Percentiles rank a stretch among this genome's conserved stretches.
Conservation (phyloP, 2,113 vertebrate genomes). For the Hydrolagus affinis region DNA sequence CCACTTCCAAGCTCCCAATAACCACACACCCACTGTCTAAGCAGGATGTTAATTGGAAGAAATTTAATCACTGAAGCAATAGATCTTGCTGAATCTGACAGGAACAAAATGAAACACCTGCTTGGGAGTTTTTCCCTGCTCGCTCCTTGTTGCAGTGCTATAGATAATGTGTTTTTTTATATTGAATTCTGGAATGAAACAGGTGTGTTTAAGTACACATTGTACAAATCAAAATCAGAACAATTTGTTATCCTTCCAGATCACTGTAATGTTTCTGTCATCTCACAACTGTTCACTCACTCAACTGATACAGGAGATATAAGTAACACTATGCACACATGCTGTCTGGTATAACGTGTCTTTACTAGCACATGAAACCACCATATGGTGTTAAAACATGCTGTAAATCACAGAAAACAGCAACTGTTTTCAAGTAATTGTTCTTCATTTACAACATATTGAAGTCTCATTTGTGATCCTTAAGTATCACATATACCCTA, state of each 20-base stretch:
- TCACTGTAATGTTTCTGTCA: conserved; percentile 28
- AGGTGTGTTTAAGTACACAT: conserved; percentile 12
- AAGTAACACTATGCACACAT: neutral
- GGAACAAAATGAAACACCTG: conserved; percentile 30
- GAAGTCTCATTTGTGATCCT: too few relatives aligned
- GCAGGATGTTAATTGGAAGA: conserved; percentile 14
- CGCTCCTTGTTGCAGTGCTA: neutral
- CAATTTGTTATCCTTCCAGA: conserved; percentile 25
- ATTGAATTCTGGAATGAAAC: conserved; percentile 19
- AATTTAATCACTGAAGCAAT: conserved; percentile 30
- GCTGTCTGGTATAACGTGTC: neutral
- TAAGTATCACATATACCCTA: too few relatives aligned
- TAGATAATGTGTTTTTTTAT: conserved; percentile 7
- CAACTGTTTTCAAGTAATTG: too few relatives aligned
- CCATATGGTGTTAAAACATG: neutral
- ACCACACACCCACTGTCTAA: neutral
- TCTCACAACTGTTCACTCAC: conserved; percentile 16
- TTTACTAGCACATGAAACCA: neutral
- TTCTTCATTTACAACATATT: too few relatives aligned
- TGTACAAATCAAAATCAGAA: conserved; percentile 25
- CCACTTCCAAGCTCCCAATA: neutral
- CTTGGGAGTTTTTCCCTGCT: neutral
- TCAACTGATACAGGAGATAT: conserved; percentile 2
- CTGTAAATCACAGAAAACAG: neutral
- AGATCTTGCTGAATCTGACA: conserved; percentile 28